Evolutionary conservation across 2,113 vertebrate genomes (phyloP).

Genomic region (Callipepla squamata): DNA sequence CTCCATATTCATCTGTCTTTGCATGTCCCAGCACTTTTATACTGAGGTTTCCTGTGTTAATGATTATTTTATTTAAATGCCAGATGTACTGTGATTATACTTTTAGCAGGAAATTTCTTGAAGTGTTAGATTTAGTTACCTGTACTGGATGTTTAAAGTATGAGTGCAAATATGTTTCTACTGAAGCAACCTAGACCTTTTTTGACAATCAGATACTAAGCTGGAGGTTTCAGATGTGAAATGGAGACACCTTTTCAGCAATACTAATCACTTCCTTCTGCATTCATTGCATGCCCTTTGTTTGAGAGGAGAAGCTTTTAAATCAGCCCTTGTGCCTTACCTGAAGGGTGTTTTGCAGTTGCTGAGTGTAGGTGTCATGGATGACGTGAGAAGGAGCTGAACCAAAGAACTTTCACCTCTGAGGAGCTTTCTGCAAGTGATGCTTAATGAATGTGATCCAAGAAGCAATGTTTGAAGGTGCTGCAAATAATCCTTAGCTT

Average conservation of each 20-base stretch:
- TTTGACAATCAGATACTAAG: conserved; percentile 51
- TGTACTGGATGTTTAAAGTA: conserved; percentile 23
- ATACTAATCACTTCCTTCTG: conserved; percentile 29
- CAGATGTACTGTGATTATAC: conserved; percentile 1
- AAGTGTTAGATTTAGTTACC: conserved; percentile 27
- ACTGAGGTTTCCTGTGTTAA: conserved; percentile 20
- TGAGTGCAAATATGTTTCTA: conserved; percentile 36
- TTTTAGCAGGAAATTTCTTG: neutral
- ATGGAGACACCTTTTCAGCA: conserved; percentile 7
- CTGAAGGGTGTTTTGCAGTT: conserved; percentile 27
- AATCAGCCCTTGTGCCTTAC: neutral
- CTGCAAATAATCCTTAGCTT: neutral
- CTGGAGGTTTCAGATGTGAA: conserved; percentile 20
- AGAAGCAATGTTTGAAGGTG: neutral
- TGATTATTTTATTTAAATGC: conserved; percentile 52
- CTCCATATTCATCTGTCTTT: conserved; percentile 21
- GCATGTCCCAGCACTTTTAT: neutral
- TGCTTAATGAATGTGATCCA: neutral
- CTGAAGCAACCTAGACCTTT: conserved; percentile 18
- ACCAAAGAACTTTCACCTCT: neutral
- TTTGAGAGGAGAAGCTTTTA: conserved; percentile 46
- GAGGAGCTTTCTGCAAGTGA: neutral
- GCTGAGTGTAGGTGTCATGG: neutral
- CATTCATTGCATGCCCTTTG: conserved; percentile 32
- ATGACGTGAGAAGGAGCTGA: neutral